phyloP scores from a whole-genome alignment of 2,113 vertebrate genomes.

The Gopherus evgoodei region DNA sequence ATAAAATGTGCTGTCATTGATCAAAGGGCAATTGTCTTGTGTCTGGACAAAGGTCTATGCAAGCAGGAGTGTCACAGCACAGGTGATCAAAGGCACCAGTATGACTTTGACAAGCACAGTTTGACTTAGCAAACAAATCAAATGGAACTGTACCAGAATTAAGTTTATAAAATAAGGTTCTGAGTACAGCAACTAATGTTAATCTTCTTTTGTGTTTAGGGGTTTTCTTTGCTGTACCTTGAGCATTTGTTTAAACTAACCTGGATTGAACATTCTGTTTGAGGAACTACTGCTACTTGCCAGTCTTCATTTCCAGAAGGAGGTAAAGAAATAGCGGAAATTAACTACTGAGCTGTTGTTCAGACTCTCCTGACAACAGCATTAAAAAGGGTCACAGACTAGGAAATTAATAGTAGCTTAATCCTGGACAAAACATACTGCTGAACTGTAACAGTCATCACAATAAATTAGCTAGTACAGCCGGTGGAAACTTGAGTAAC shows the following conservation, averaged over 20 bases:
- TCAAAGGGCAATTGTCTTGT: not conserved
- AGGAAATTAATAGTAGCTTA: not conserved
- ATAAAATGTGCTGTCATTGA: not conserved
- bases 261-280: not conserved
- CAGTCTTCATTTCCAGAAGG: not conserved
- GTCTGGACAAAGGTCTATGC: not conserved
- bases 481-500: not conserved
- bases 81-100: not conserved
- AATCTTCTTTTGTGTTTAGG: not conserved
- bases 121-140: not conserved
- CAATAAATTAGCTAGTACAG: not conserved
- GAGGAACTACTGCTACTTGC: not conserved
- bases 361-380: not conserved
- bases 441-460: not conserved
- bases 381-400: not conserved
- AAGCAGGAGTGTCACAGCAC: rapidly evolving
- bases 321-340: not conserved
- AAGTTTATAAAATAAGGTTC: not conserved
- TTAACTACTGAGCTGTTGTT: not conserved
- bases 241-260: not conserved
- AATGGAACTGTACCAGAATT: not conserved
- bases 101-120: not conserved
- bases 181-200: not conserved
- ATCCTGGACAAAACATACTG: not conserved
- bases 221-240: not conserved